Percentiles rank a stretch among this genome's conserved stretches.
Conservation (phyloP, 2,797 vertebrate genomes). For the Phoeniculus purpureus region DNA sequence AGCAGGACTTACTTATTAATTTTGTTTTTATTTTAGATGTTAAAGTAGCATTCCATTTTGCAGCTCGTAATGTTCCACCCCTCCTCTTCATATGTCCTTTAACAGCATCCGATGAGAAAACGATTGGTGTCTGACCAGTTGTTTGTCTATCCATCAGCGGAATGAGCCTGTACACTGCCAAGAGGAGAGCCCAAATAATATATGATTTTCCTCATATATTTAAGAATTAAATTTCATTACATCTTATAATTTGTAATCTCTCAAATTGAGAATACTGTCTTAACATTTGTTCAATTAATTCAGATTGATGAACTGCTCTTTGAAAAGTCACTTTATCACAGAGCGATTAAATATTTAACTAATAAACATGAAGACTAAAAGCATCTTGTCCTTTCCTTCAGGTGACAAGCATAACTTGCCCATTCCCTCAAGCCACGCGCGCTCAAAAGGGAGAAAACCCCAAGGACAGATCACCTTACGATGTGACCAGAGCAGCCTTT, state of each 20-base stretch:
- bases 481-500: background rate
- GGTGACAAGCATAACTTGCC: background rate
- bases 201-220: background rate
- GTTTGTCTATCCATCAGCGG: conserved; percentile 40
- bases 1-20: conserved; percentile 76
- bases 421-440: background rate
- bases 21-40: conserved; percentile 80
- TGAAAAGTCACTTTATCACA: background rate
- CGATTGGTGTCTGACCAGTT: background rate
- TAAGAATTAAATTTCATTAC: background rate
- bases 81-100: conserved; percentile 62
- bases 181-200: background rate
- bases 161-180: background rate
- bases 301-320: background rate
- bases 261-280: background rate
- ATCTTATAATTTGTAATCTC: background rate
- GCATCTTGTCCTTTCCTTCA: too few relatives aligned
- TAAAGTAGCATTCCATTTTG: conserved; percentile 75
- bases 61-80: conserved; percentile 46
- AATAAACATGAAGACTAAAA: background rate
- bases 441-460: rapidly evolving
- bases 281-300: background rate
- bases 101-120: conserved; percentile 24
- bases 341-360: background rate
- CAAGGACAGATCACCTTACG: background rate